A percentile compares a stretch with the other conserved stretches of the same genome.
These are phyloP conservation scores for Dryococelus australis DNA, from an alignment of 2,888 invertebrate species.

Conservation along the genomic window DNA sequence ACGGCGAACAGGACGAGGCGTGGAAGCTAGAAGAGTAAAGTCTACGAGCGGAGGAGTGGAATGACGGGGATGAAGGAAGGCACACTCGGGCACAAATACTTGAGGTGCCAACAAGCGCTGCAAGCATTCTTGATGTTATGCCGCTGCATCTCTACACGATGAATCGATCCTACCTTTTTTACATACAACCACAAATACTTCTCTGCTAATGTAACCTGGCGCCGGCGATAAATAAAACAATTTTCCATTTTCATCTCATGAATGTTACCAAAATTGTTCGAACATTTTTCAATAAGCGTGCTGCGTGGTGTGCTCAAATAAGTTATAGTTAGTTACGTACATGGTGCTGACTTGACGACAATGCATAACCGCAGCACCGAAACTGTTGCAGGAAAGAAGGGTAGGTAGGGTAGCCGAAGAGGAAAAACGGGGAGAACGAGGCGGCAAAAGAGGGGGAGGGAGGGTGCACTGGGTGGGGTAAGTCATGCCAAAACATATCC, in stretches of 20 bases:
- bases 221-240: too few relatives aligned
- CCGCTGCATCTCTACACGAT: not conserved
- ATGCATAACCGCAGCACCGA: not conserved
- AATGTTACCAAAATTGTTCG: too few relatives aligned
- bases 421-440: conserved; percentile 26
- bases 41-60: conserved; percentile 6
- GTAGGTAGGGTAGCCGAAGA: not conserved
- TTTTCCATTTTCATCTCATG: too few relatives aligned
- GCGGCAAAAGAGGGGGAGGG: conserved; percentile 24
- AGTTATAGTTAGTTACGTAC: too few relatives aligned
- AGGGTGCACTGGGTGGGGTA: conserved; percentile 33
- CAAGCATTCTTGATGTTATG: not conserved
- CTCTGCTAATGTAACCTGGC: too few relatives aligned
- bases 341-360: too few relatives aligned
- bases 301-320: too few relatives aligned
- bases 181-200: too few relatives aligned
- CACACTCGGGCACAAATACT: not conserved
- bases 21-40: conserved; percentile 16
- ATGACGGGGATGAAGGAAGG: conserved; percentile 28
- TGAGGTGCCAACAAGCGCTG: not conserved
- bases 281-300: too few relatives aligned
- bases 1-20: conserved; percentile 27
- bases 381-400: not conserved
- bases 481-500: conserved; percentile 46
- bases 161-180: not conserved